phyloP scores from a whole-genome alignment of 2,797 vertebrate species.

The Astyanax mexicanus region DNA sequence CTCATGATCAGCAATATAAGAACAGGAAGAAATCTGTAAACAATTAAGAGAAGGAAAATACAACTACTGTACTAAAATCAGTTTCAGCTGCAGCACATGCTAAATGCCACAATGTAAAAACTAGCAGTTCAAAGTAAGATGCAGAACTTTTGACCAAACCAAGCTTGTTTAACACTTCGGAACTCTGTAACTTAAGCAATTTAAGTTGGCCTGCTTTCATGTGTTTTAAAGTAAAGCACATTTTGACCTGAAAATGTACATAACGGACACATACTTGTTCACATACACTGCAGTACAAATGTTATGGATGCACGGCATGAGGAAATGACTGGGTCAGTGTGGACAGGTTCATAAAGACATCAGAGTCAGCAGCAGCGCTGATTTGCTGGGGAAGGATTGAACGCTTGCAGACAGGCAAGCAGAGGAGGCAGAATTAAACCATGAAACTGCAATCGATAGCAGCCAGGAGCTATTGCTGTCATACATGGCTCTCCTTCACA shows the following conservation, averaged over 20 bases:
- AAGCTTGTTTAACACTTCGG: too few relatives aligned
- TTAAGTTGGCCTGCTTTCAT: too few relatives aligned
- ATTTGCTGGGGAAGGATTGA: conserved; percentile 62
- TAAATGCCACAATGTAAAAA: too few relatives aligned
- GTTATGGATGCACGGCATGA: conserved; percentile 37
- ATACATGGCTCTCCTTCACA: conserved; percentile 10
- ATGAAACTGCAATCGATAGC: conserved; percentile 56
- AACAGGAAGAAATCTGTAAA: too few relatives aligned
- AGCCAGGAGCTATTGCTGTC: conserved; percentile 45
- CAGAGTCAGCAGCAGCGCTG: conserved; percentile 55
- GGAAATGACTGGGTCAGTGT: conserved; percentile 53
- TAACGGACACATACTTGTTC: neutral
- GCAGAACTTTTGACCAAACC: too few relatives aligned
- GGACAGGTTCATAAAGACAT: conserved; percentile 71
- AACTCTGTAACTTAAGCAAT: too few relatives aligned
- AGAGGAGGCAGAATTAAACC: conserved; percentile 68
- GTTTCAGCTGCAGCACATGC: too few relatives aligned
- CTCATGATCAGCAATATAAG: too few relatives aligned
- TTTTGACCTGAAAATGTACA: neutral
- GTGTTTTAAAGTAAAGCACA: too few relatives aligned
- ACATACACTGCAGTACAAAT: neutral
- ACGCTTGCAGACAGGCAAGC: conserved; percentile 53
- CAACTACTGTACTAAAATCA: too few relatives aligned
- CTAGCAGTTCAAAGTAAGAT: too few relatives aligned
- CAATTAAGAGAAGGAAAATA: too few relatives aligned